These are phyloP conservation scores for Hymenopus coronatus DNA, from an alignment of 2,888 invertebrate genomes.

Conservation along the genomic window DNA sequence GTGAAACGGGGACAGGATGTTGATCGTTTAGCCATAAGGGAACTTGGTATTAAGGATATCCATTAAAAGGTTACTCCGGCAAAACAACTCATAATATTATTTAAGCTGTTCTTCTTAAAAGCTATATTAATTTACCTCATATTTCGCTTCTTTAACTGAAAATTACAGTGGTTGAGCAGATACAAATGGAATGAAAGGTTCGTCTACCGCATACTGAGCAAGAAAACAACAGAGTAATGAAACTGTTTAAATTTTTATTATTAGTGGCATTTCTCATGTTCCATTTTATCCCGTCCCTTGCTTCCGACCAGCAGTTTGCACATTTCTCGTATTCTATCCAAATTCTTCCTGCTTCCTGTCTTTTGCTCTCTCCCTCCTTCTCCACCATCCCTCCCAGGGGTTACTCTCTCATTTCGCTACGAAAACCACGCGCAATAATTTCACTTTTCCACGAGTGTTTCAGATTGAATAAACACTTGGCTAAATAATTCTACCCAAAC, in stretches of 20 bases:
- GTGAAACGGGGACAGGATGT: too few relatives aligned
- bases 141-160: neutral
- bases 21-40: neutral
- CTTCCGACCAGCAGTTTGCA: neutral
- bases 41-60: too few relatives aligned
- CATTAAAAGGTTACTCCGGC: neutral
- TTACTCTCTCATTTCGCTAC: neutral
- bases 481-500: conserved; percentile 33
- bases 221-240: conserved; percentile 25
- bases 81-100: neutral
- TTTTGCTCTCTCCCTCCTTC: neutral
- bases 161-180: neutral
- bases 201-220: neutral
- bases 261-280: conserved; percentile 16
- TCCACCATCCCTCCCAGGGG: neutral
- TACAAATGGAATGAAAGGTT: neutral
- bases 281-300: neutral
- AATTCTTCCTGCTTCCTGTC: neutral
- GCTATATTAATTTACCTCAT: neutral
- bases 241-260: conserved; percentile 30
- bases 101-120: neutral
- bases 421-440: conserved; percentile 25
- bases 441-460: conserved; percentile 31
- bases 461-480: conserved; percentile 33
- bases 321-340: neutral